Evolutionary conservation across 2,888 invertebrate species (phyloP).

Genomic region (Trichogramma dendrolimi): DNA sequence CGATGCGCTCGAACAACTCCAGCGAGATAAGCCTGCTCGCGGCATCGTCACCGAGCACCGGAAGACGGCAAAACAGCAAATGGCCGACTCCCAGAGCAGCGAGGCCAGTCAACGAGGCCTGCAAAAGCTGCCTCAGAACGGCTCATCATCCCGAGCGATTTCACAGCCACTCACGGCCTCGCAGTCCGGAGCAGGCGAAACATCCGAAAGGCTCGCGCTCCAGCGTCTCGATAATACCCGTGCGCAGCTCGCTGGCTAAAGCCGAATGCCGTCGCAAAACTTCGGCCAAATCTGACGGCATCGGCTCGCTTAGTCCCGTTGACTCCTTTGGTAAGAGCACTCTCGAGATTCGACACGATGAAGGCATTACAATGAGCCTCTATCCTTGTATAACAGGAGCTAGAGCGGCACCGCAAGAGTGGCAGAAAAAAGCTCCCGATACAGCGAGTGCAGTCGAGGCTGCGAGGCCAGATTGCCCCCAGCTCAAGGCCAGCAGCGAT

Average conservation of each 20-base stretch:
- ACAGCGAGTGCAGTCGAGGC: not conserved
- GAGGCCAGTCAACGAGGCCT: constrained; percentile 51
- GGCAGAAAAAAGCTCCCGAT: not conserved
- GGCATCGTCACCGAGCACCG: not conserved
- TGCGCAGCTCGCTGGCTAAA: not conserved
- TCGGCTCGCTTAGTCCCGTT: too few relatives aligned
- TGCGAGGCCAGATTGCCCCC: too few relatives aligned
- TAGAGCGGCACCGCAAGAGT: not conserved
- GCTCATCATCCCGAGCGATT: constrained; percentile 64
- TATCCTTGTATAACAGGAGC: too few relatives aligned
- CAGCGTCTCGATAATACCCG: constrained; percentile 6
- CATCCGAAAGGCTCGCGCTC: not conserved
- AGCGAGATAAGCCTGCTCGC: constrained; percentile 9
- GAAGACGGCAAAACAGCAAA: not conserved
- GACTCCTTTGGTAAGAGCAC: too few relatives aligned
- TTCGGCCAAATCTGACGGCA: too few relatives aligned
- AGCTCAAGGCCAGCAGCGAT: constrained; percentile 19
- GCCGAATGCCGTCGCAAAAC: too few relatives aligned
- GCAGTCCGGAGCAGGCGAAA: constrained; percentile 6
- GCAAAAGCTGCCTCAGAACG: constrained; percentile 64
- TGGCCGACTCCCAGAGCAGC: constrained; percentile 39
- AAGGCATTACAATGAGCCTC: too few relatives aligned
- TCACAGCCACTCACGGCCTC: constrained; percentile 54
- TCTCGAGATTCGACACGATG: too few relatives aligned
- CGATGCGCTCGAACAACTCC: not conserved